phyloP scores from a whole-genome alignment of 2,888 invertebrate species.

The Parochlus steinenii region DNA sequence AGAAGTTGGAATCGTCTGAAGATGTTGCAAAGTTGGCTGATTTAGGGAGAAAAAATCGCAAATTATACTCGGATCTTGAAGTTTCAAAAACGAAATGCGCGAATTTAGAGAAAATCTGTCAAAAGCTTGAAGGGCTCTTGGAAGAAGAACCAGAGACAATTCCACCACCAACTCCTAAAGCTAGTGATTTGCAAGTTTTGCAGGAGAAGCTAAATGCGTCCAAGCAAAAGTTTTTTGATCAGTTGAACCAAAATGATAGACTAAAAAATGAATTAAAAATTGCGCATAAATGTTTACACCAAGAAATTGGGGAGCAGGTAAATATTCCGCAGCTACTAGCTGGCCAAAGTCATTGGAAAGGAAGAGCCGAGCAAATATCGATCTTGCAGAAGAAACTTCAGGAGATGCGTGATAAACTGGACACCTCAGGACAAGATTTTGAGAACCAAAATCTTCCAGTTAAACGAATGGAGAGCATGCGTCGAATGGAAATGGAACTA shows the following conservation, averaged over 20 bases:
- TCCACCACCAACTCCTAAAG: conserved; percentile 27
- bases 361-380: conserved; percentile 58
- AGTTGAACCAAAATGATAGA: conserved; percentile 48
- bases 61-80: conserved; percentile 23
- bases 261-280: conserved; percentile 53
- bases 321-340: conserved; percentile 42
- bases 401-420: conserved; percentile 46
- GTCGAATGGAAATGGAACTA: conserved; percentile 37
- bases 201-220: conserved; percentile 41
- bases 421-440: conserved; percentile 1
- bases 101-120: conserved; percentile 20
- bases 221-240: conserved; percentile 47
- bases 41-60: conserved; percentile 26
- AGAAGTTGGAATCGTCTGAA: conserved; percentile 22
- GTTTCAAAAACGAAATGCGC: conserved; percentile 19
- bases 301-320: conserved; percentile 58
- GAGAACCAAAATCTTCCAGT: conserved; percentile 1
- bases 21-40: conserved; percentile 25
- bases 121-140: conserved; percentile 15
- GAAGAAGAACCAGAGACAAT: conserved; percentile 16
- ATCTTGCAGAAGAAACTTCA: conserved; percentile 47
- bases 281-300: conserved; percentile 54
- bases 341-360: conserved; percentile 50
- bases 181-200: conserved; percentile 41
- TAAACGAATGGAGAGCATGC: conserved; percentile 19